These are phyloP conservation scores for Morone chrysops DNA, from an alignment of 2,113 vertebrate genomes.

Conservation along the genomic window DNA sequence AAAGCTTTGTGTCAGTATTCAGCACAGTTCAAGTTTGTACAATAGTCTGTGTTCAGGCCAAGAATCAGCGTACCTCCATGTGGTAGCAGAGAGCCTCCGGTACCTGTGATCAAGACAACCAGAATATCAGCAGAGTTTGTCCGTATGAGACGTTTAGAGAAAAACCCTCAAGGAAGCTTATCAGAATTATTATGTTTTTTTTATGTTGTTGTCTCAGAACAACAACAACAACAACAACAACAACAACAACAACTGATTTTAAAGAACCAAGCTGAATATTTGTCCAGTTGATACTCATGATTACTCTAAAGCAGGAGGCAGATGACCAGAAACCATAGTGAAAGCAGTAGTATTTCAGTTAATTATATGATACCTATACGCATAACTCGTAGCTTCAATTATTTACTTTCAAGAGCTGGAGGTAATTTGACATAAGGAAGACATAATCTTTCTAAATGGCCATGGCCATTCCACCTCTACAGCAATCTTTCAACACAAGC, in stretches of 20 bases:
- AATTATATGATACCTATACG: neutral
- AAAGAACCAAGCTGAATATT: neutral
- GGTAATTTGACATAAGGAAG: neutral
- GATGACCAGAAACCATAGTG: neutral
- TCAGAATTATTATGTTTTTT: neutral
- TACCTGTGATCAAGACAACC: slow-evolving; percentile 61
- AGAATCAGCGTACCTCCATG: slow-evolving; percentile 61
- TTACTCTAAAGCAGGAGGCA: neutral
- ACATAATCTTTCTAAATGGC: slow-evolving; percentile 10
- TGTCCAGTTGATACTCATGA: neutral
- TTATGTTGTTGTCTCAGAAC: neutral
- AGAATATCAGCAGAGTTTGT: neutral
- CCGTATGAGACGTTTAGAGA: neutral
- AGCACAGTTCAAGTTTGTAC: slow-evolving; percentile 20
- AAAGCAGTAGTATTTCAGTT: neutral
- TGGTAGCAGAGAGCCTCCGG: slow-evolving; percentile 66
- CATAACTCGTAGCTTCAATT: neutral
- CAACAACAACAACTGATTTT: neutral
- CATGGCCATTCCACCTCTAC: neutral
- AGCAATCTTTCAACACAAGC: neutral
- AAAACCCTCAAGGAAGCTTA: neutral
- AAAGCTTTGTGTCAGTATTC: slow-evolving; percentile 10
- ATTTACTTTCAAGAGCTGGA: neutral
- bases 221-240: neutral
- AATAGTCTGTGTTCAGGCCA: slow-evolving; percentile 33